Evolutionary conservation across 2,888 invertebrate species (phyloP).

Genomic region (Ectemnius lituratus): DNA sequence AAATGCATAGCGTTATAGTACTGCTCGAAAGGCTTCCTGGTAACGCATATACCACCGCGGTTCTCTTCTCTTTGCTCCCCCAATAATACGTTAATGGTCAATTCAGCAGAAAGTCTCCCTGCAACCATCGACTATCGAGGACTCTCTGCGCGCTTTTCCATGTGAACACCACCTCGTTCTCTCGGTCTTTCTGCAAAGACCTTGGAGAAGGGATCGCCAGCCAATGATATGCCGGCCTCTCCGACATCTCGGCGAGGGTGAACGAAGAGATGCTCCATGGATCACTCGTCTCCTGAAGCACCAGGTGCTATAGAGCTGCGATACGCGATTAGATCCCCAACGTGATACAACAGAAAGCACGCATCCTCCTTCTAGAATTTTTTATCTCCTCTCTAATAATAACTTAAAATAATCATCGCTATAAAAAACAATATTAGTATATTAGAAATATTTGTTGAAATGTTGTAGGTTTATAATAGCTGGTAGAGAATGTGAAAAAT

Average conservation of each 20-base stretch:
- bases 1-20: slow-evolving; percentile 54
- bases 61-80: slow-evolving; percentile 15
- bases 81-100: slow-evolving; percentile 55
- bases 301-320: too few relatives aligned
- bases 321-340: too few relatives aligned
- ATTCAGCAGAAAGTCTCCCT: slow-evolving; percentile 44
- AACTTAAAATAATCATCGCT: too few relatives aligned
- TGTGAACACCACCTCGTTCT: slow-evolving; percentile 21
- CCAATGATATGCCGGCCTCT: slow-evolving; percentile 18
- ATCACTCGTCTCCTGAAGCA: background rate
- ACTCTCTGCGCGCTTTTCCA: slow-evolving; percentile 32
- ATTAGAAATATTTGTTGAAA: too few relatives aligned
- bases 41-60: background rate
- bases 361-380: too few relatives aligned
- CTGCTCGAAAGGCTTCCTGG: slow-evolving; percentile 34
- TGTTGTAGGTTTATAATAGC: too few relatives aligned
- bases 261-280: background rate
- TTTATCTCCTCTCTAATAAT: too few relatives aligned
- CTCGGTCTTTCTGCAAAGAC: slow-evolving; percentile 15
- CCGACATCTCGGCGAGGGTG: slow-evolving; percentile 17
- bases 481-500: too few relatives aligned
- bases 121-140: slow-evolving; percentile 33
- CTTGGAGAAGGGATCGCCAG: slow-evolving; percentile 26
- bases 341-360: too few relatives aligned
- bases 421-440: too few relatives aligned